A percentile compares a stretch with the other conserved stretches of the same genome.
Evolutionary conservation across 1,140 invertebrate species (phyloP).

Genomic region (Bombus terrestris): DNA sequence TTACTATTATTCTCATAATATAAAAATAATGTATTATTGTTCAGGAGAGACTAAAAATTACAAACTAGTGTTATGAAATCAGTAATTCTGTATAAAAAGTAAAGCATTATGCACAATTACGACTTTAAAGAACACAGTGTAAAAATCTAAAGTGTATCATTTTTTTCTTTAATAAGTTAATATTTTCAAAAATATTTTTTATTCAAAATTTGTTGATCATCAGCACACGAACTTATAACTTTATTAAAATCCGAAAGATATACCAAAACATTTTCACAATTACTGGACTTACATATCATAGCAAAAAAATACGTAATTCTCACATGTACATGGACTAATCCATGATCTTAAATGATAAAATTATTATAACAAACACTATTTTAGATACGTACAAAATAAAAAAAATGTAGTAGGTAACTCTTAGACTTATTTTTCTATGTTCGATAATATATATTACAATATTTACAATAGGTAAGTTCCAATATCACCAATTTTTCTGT

Average conservation of each 20-base stretch:
- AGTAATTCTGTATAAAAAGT: constrained; percentile 61
- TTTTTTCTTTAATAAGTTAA: constrained; percentile 52
- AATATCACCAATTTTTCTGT: constrained; percentile 74
- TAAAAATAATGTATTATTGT: constrained; percentile 68
- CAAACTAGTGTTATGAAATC: constrained; percentile 59
- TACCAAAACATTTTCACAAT: constrained; percentile 60
- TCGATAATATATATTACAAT: constrained; percentile 79
- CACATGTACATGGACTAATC: constrained; percentile 41
- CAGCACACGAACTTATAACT: constrained; percentile 56
- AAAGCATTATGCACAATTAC: constrained; percentile 59
- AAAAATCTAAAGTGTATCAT: constrained; percentile 64
- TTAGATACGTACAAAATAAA: constrained; percentile 73
- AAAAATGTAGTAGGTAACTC: constrained; percentile 75
- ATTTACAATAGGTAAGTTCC: constrained; percentile 81
- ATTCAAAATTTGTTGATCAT: constrained; percentile 59
- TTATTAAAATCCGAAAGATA: constrained; percentile 66
- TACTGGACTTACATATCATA: constrained; percentile 51
- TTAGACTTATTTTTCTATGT: constrained; percentile 77
- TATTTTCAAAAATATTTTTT: constrained; percentile 65
- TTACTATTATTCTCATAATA: constrained; percentile 62
- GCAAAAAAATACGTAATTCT: constrained; percentile 47
- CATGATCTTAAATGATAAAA: constrained; percentile 58
- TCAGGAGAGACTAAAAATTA: constrained; percentile 63
- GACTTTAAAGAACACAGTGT: constrained; percentile 58
- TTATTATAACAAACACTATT: constrained; percentile 63